Evolutionary conservation across 2,113 vertebrate genomes (phyloP), one percentile per base, ranked within the genome.

Genomic region (Eolophus roseicapilla): DNA sequence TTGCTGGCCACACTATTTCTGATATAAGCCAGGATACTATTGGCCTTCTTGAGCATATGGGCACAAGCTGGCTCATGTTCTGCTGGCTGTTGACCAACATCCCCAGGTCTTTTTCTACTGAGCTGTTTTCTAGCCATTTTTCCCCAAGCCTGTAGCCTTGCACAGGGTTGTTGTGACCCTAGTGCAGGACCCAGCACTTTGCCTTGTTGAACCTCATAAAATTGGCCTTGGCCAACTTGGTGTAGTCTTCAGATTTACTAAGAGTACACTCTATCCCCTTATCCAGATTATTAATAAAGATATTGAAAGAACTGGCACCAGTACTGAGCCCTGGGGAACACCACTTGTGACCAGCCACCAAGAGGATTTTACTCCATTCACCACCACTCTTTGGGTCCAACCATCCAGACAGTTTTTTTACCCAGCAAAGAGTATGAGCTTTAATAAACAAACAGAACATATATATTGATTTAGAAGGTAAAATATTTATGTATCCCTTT

Each of bases 41-140:
- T 31, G 19, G 24, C 18, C 14, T 18, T 9, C 39, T 53, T 65
- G 50, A 41, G 39, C 50, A 44, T n/a, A 33, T 55, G 62, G 31
- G 3, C 57, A 53, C 31, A 4, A 15, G 24, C 20, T 37, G 33
- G 19, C 19, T 52, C 33, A 25, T 73, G 3, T 53, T 73, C 33
- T 53, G 25, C 57, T 6, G 5, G 4, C 47, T 31, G 27, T 44
- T 4, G 3, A 53, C 7, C 9, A 12, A 7, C 25, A 63, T 17
- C 9, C 9, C 16, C 27, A 25, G 47, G 13, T 52, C 20, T 5
- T 37, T 74, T 33, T 53, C 27, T 3, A 0, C 20, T 3, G 9
- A 28, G 20, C 25, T 20, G 25, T 16, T 73, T 44, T 37, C 27
- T 17, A 53, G 6, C 11, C 4, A 7, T 33, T 31, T n/a, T 47